Evolutionary conservation across 2,888 invertebrate genomes (phyloP).

Genomic region (Esperia sulphurella): DNA sequence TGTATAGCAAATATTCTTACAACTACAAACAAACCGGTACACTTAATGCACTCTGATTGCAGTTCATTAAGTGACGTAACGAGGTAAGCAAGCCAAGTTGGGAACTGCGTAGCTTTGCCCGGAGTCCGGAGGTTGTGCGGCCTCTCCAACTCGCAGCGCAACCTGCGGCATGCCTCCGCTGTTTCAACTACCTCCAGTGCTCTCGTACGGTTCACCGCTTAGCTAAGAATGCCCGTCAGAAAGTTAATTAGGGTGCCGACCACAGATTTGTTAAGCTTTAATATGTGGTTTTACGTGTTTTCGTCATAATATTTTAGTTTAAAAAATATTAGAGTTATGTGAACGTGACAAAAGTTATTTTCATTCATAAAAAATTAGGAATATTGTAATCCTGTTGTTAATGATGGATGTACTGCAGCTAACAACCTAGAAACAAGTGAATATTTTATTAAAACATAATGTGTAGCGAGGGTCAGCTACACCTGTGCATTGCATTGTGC

Average conservation of each 20-base stretch:
- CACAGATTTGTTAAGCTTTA: not conserved
- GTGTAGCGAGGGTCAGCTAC: too few species aligned
- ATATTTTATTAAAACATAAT: too few species aligned
- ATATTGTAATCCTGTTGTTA: too few species aligned
- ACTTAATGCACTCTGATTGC: conserved; percentile 12
- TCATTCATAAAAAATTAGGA: too few species aligned
- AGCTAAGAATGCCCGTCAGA: conserved; percentile 21
- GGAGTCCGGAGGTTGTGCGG: not conserved
- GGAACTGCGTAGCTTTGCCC: not conserved
- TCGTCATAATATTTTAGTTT: too few species aligned
- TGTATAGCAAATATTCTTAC: not conserved
- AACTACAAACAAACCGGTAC: not conserved
- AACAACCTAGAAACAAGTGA: too few species aligned
- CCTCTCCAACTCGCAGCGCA: not conserved
- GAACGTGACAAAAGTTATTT: too few species aligned
- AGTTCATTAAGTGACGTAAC: conserved; percentile 36
- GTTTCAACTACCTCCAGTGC: conserved; percentile 29
- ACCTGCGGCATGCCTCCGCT: conserved; percentile 26
- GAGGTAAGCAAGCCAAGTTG: conserved; percentile 16
- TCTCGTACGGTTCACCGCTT: conserved; percentile 27
- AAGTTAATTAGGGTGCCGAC: not conserved
- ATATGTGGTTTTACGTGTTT: too few species aligned
- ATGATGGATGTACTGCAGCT: too few species aligned
- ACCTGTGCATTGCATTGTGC: too few species aligned
- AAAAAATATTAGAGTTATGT: too few species aligned